Base-by-base conservation (phyloP, 2,113 vertebrate genomes). In the Phocoena phocoena region DNA sequence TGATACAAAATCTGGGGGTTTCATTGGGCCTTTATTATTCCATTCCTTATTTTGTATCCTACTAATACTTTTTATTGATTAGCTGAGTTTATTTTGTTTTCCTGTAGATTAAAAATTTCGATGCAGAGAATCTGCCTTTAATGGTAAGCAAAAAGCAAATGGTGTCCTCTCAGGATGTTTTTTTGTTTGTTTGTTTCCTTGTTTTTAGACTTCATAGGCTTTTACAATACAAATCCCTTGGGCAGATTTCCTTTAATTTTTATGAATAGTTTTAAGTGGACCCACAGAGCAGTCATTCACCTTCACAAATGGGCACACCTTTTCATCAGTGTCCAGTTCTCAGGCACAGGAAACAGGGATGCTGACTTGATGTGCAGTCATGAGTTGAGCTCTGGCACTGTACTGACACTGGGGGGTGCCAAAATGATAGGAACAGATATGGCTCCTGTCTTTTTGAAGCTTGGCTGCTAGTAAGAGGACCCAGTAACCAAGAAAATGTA, bases 71-170 rank as follows among this genome's bases (percentile, higher is more conserved):
- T 85, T 92, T 77, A 86, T 90, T 55, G 31, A 47, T 70, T 79
- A 71, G n/a, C 15, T 88, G 73, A 68, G 10, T 87, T 91, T 90
- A 65, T 81, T 97, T 90, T 89, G 38, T 74, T 96, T 93, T 91
- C 15, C 55, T 87, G 28, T 84, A 85, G 33, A 31, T 71, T 70
- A 73, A 28, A 82, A 88, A 76, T 26, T 88, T 73, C 60, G 38
- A 58, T 87, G 28, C 14, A 60, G 62, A 90, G 68, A 50, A 65
- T 81, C 31, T 79, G 11, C 44, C 73, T 93, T 28, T 10, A 28
- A 5, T 58, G 53, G 4, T 53, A 38, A 90, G 74, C 77, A 82
- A 79, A 41, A 58, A 86, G 44, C 20, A 71, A 73, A 71, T 23
- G 28, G 6, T 36, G 25, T 6, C 53, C 9, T 79, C 15, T n/a